Conservation (phyloP, 2,797 vertebrate genomes). For the Onychomys torridus region DNA sequence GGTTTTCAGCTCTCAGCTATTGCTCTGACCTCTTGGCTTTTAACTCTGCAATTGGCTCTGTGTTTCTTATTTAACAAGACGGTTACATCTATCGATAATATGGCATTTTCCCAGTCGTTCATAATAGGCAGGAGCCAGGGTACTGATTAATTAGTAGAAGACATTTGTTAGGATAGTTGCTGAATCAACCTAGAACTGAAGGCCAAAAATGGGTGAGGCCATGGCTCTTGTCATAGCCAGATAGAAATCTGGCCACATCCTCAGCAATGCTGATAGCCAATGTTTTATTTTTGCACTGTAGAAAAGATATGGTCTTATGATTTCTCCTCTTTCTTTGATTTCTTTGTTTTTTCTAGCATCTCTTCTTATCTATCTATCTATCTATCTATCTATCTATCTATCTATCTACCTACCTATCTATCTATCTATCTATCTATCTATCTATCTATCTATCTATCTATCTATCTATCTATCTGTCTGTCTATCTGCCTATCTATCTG, state of each 20-base stretch:
- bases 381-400: not conserved
- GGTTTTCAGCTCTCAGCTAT: too few species aligned
- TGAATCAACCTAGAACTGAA: not conserved
- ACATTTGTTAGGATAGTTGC: conserved; percentile 12
- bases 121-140: not conserved
- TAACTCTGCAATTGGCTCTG: too few species aligned
- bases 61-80: too few species aligned
- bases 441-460: not conserved
- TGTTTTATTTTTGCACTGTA: not conserved
- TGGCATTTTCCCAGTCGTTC: not conserved
- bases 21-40: too few species aligned
- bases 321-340: not conserved
- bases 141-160: not conserved
- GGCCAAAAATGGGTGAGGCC: not conserved
- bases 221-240: not conserved
- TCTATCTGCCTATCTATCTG: not conserved
- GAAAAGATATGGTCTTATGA: not conserved
- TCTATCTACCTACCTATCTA: not conserved
- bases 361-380: not conserved
- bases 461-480: not conserved
- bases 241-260: not conserved
- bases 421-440: not conserved
- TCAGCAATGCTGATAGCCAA: not conserved
- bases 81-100: too few species aligned
- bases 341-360: not conserved